Evolutionary conservation across 1,140 invertebrate genomes (phyloP), one percentile per base, ranked within the genome.

Genomic region (Dryas iulia): DNA sequence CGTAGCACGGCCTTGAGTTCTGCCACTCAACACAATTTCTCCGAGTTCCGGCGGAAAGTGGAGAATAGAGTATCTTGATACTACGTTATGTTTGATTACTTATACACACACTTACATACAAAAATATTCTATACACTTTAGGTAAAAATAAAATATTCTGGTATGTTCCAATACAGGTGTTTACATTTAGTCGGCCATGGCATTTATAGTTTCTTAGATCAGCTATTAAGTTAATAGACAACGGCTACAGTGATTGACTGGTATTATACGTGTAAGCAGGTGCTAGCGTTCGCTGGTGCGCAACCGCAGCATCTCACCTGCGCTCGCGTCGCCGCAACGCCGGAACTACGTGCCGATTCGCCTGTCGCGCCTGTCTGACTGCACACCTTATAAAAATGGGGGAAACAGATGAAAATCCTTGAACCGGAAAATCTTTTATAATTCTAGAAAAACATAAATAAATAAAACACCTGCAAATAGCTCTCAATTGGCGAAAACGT

Each of bases 281-380:
- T 82, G 81, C 53, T 54, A 61, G 64, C 33, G 35, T 54, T 57
- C 75, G 63, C 25, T 47, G 59, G 68, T 67, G 68, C 78, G 76
- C 78, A 69, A 83, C 83, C 81, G 72, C 82, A 84, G 82, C 80
- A 75, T 77, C 71, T 69, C 80, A 81, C 81, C 79, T 79, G 77
- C 76, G 71, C 71, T 71, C 33, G 59, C 66, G 59, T 31, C 57
- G 64, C 26, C 12, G 30, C 59, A 53, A 54, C 70, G 74, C 76
- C 81, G 85, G 80, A 84, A 83, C 84, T 86, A 86, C 84, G 83
- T 85, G 83, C 82, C 82, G 79, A 82, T 79, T 71, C 81, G 79
- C 69, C 68, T 67, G 25, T 58, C 84, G 81, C 80, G 75, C 75
- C 79, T 77, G 74, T 67, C 66, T n/a, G 56, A 53, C 53, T 33